Percentiles rank a stretch among this genome's conserved stretches.
These are phyloP conservation scores for Gordius sp. DNA, from an alignment of 2,888 invertebrate species.

Conservation along the genomic window DNA sequence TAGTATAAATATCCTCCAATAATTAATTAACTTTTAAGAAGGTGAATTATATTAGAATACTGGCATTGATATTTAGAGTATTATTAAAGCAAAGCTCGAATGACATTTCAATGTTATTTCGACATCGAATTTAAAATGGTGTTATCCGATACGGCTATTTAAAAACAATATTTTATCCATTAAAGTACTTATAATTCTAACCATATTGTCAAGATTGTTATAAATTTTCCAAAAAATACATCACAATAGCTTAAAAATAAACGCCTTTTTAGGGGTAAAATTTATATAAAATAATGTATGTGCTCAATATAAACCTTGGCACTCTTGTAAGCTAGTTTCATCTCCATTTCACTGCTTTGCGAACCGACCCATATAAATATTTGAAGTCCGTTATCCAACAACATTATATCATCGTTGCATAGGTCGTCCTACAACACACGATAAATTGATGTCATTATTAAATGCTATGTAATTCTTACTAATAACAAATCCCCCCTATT, in stretches of 20 bases:
- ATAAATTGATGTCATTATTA: too few relatives aligned
- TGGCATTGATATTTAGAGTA: too few relatives aligned
- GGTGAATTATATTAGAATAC: too few relatives aligned
- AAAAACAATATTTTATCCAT: too few relatives aligned
- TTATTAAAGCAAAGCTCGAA: too few relatives aligned
- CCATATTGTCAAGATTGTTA: not conserved
- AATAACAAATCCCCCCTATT: too few relatives aligned
- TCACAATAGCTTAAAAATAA: slow-evolving; percentile 4
- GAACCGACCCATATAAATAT: slow-evolving; percentile 92
- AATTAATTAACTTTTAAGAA: too few relatives aligned
- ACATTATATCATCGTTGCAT: slow-evolving; percentile 98
- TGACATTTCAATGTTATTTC: too few relatives aligned
- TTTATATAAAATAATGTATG: slow-evolving; percentile 15
- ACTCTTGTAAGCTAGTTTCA: slow-evolving; percentile 87
- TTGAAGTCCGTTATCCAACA: slow-evolving; percentile 84
- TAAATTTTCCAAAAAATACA: not conserved
- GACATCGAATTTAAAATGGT: too few relatives aligned
- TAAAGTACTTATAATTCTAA: not conserved
- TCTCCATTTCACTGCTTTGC: slow-evolving; percentile 87
- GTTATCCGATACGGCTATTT: too few relatives aligned
- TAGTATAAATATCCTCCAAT: too few relatives aligned
- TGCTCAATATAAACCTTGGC: slow-evolving; percentile 51
- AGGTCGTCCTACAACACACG: slow-evolving; percentile 64
- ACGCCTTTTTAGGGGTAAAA: not conserved
- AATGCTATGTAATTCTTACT: too few relatives aligned